Evolutionary conservation across 2,797 vertebrate species (phyloP).

Genomic region (Myotis myotis): DNA sequence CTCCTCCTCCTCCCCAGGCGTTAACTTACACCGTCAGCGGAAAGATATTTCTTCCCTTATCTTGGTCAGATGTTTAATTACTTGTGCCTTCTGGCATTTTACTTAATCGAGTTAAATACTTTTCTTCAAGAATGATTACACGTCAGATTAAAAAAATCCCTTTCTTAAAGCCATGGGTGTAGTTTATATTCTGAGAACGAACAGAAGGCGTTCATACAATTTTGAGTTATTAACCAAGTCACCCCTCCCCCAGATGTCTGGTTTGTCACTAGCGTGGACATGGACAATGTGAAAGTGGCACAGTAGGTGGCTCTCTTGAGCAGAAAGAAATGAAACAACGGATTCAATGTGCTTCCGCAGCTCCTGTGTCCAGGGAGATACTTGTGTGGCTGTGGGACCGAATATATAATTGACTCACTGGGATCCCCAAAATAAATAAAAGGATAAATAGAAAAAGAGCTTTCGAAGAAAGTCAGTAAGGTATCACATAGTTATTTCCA

Average conservation of each 20-base stretch:
- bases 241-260: background rate
- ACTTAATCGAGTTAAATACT: background rate
- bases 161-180: background rate
- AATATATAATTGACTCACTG: background rate
- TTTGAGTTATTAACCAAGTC: background rate
- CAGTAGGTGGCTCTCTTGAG: constrained; percentile 69
- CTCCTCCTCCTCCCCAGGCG: background rate
- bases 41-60: background rate
- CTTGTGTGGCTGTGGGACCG: background rate
- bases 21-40: no score
- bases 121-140: background rate
- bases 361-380: background rate
- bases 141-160: background rate
- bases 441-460: background rate
- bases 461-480: background rate
- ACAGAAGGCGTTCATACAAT: background rate
- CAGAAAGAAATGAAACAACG: constrained; percentile 5
- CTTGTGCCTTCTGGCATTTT: background rate
- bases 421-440: background rate
- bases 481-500: background rate
- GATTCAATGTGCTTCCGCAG: background rate
- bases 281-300: background rate
- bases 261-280: background rate
- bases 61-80: background rate
- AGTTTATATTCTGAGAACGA: background rate